These are phyloP conservation scores for Ryuthela nishihirai DNA, from an alignment of 2,888 invertebrate genomes.

Conservation along the genomic window DNA sequence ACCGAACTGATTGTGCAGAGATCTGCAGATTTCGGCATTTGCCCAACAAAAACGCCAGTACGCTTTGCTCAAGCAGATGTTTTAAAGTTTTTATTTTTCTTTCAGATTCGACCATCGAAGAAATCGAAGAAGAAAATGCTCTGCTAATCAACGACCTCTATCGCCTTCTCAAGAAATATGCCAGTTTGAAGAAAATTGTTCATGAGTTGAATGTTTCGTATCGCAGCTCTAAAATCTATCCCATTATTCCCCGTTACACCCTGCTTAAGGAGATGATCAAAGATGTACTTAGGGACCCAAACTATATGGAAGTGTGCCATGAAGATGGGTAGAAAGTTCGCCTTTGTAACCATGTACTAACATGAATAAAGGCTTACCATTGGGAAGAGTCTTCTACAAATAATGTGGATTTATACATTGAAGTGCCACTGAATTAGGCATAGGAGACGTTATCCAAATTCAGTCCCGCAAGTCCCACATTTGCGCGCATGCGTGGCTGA, in stretches of 20 bases:
- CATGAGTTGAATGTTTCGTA: conserved; percentile 80
- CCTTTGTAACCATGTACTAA: too few species aligned
- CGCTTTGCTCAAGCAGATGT: too few species aligned
- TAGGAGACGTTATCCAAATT: too few species aligned
- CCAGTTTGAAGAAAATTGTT: conserved; percentile 80
- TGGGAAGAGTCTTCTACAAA: too few species aligned
- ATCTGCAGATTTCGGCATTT: too few species aligned
- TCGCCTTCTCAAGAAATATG: conserved; percentile 84
- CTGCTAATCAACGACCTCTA: conserved; percentile 91
- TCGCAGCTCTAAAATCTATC: conserved; percentile 85
- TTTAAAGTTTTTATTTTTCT: conserved; percentile 26
- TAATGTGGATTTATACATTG: too few species aligned
- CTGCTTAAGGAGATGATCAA: conserved; percentile 97
- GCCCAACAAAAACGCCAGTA: too few species aligned
- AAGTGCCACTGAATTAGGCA: too few species aligned
- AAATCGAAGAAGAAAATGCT: conserved; percentile 88
- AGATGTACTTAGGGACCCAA: conserved; percentile 90
- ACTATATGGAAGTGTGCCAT: conserved; percentile 94
- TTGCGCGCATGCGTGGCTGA: too few species aligned
- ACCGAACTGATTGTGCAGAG: too few species aligned
- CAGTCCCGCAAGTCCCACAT: too few species aligned
- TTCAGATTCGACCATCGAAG: conserved; percentile 85
- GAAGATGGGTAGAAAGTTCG: conserved; percentile 59
- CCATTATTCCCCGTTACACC: conserved; percentile 88
- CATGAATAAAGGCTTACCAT: too few species aligned